phyloP scores from a whole-genome alignment of 2,113 vertebrate species.

The Pangasianodon hypophthalmus region DNA sequence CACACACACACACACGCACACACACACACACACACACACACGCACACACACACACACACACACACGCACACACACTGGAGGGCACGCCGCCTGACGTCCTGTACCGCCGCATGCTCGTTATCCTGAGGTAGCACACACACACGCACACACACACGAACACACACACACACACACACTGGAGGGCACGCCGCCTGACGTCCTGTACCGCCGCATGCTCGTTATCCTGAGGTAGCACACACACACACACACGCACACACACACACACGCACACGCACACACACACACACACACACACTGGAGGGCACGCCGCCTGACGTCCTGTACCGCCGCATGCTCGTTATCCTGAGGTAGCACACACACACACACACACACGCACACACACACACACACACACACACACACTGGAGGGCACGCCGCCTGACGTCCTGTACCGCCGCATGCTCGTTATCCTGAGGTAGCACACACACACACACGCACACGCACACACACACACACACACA shows the following conservation, averaged over 20 bases:
- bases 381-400: too few species aligned
- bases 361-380: too few species aligned
- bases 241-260: too few species aligned
- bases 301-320: slow-evolving; percentile 87
- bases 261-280: too few species aligned
- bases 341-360: slow-evolving; percentile 88
- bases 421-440: slow-evolving; percentile 87
- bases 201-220: slow-evolving; percentile 87
- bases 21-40: neutral
- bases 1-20: neutral
- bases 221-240: slow-evolving; percentile 82
- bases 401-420: slow-evolving; percentile 88
- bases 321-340: slow-evolving; percentile 86
- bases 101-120: too few species aligned
- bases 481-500: neutral
- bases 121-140: too few species aligned
- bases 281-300: slow-evolving; percentile 71
- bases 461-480: neutral
- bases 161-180: too few species aligned
- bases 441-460: slow-evolving; percentile 88
- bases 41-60: too few species aligned
- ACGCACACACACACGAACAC: too few species aligned
- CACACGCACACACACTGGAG: slow-evolving; percentile 76
- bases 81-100: slow-evolving; percentile 87
- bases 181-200: slow-evolving; percentile 85